Base-by-base conservation (phyloP, 2,113 vertebrate genomes). In the Spermophilus dauricus region DNA sequence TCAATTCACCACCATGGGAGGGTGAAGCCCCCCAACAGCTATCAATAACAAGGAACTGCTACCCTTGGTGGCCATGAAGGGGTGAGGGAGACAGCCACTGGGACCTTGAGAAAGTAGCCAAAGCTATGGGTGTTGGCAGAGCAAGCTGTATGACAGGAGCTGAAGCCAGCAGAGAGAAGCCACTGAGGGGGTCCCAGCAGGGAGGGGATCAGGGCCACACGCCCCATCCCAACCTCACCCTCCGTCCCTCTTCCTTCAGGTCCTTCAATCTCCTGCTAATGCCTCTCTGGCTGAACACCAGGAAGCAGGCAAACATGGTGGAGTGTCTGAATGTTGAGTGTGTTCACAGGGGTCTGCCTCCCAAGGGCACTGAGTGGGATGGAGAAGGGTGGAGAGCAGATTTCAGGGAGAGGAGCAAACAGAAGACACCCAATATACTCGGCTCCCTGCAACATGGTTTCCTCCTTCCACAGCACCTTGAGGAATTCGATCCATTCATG, bases 341-440 rank as follows among this genome's bases (percentile, higher is more conserved):
- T 28, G 16, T 22, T 34, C 39, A 39, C 22, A 11, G 48, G 77
- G 37, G 61, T 48, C 78, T 39, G 34, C 1, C 39, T 70, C 58
- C 20, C 37, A 8, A 11, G 12, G 5, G 0, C 51, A 56, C 42
- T 14, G 8, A 70, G 58, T 2, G 17, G n/a, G 24, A 13, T 45
- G 2, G 51, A 34, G 30, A 65, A 76, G n/a, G 4, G 13, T 51
- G 24, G 18, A 53, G 8, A 45, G 39, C 37, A 61, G 45, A 80
- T 14, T 20, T 2, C 1, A 4, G 30, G 1, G 1, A 26, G 28
- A 0, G 37, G 17, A 18, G 8, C 4, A 7, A 26, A 61, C 8
- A 93, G 39, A 75, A 12, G 22, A 48, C 0, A n/a, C 3, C 28
- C 58, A 76, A 22, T 6, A 32, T 6, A 2, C 17, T 7, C 8